These are phyloP conservation scores for Nomia melanderi DNA, from an alignment of 1,140 invertebrate genomes.

Conservation along the genomic window DNA sequence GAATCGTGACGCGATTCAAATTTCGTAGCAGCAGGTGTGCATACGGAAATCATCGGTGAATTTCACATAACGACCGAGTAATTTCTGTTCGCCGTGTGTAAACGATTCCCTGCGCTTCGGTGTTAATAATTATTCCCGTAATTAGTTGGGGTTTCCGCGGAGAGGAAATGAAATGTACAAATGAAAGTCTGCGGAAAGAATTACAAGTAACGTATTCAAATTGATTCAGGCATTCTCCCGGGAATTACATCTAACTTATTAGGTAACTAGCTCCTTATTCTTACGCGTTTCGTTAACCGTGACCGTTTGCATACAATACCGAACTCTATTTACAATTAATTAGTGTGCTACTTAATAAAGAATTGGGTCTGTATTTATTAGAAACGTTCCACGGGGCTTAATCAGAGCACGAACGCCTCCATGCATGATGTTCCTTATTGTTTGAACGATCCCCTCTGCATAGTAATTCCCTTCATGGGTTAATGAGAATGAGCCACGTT, in stretches of 20 bases:
- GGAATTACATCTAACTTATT: not conserved
- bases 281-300: not conserved
- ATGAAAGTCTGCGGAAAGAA: no score
- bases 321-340: not conserved
- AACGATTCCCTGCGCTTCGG: no score
- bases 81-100: no score
- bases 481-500: not conserved
- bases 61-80: no score
- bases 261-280: no score
- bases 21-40: no score
- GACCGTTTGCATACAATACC: not conserved
- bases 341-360: not conserved
- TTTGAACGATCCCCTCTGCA: not conserved
- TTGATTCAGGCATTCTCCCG: not conserved
- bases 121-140: no score
- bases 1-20: no score
- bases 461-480: not conserved
- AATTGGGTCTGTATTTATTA: not conserved
- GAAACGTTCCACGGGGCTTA: no score
- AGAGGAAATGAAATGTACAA: no score
- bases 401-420: not conserved
- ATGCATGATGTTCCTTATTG: not conserved
- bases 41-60: no score
- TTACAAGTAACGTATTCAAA: not conserved
- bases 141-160: no score